Evolutionary conservation across 2,113 vertebrate species (phyloP), one percentile per base, ranked within the genome.

Genomic region (Ochotona princeps): DNA sequence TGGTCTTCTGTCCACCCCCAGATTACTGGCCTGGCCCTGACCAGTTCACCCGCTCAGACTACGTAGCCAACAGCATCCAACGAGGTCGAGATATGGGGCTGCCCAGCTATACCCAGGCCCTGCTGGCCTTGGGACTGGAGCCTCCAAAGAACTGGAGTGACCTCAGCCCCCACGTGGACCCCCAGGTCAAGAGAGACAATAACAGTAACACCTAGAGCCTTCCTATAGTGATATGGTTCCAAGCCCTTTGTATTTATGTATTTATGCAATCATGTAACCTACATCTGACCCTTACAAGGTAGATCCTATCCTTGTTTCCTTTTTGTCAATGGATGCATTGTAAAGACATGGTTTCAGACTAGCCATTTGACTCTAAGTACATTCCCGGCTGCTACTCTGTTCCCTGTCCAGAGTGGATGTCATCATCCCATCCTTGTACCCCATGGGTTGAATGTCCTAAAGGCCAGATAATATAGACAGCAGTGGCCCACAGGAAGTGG

Each of bases 11-110:
- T 93, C 17, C 54, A 51, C 93, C 17, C 54, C 51, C 93, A 99
- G 99, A 99, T 97, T 99, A 98, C 96, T 99, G 99, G 99, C 99
- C 99, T 0, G 99, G 99, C 18, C 98, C 99, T 0, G 83, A 99
- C 73, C 98, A 96, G 75, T 99, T 98, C 96, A 98, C 99, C 10
- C 98, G 99, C 38, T 98, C 98, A 0, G 99, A 99, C 97, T 98
- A 98, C 0, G 97, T 99, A 78, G 99, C 99, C 65, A 94, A 97
- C 94, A 99, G 98, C 92, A 95, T 99, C 76, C 99, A 99, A 83
- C 98, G 98, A 0, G 99, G 99, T 12, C 88, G 99, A 88, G 99
- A 99, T 96, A 98, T 99, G 69, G 99, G 99, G 30, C 97, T 99
- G 35, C 98, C 98, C 28, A 98, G 98, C 91, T 99, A 99, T 73